A percentile compares a stretch with the other conserved stretches of the same genome.
Conservation (phyloP, 2,797 vertebrate species). For the Sebastes iracundus region DNA sequence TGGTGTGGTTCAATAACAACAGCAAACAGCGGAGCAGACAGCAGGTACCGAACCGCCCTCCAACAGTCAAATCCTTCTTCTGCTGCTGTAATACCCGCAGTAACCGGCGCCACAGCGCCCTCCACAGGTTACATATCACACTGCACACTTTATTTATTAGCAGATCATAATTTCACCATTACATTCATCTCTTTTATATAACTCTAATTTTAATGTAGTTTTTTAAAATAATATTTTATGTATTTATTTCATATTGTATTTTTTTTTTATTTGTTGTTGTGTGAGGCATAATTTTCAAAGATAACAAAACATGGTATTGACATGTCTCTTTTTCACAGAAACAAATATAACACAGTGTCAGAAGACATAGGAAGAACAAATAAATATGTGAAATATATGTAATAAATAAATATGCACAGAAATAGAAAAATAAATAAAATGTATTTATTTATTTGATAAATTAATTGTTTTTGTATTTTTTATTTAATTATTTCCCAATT, state of each 20-base stretch:
- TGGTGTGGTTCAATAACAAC: neutral
- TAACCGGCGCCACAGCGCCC: neutral
- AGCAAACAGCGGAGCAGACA: neutral
- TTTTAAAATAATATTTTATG: neutral
- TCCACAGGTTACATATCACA: neutral
- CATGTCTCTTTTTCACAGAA: neutral
- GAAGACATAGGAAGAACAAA: neutral
- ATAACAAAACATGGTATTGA: neutral
- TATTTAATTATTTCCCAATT: too few species aligned
- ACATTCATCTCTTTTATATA: neutral
- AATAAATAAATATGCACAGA: too few species aligned
- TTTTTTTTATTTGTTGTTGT: neutral
- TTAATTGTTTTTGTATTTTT: too few species aligned
- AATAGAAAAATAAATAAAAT: too few species aligned
- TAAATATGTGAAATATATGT: too few species aligned
- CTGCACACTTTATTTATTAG: neutral
- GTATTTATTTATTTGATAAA: too few species aligned
- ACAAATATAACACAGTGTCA: too few species aligned
- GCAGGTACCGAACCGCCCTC: conserved; percentile 46
- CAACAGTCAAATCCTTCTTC: conserved; percentile 40
- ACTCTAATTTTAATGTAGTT: neutral
- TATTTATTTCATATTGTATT: neutral
- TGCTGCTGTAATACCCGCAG: accelerated
- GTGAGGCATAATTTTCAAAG: neutral
- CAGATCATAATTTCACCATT: too few species aligned